Evolutionary conservation across 2,797 vertebrate genomes (phyloP), one percentile per base, ranked within the genome.

Genomic region (Enoplosus armatus): DNA sequence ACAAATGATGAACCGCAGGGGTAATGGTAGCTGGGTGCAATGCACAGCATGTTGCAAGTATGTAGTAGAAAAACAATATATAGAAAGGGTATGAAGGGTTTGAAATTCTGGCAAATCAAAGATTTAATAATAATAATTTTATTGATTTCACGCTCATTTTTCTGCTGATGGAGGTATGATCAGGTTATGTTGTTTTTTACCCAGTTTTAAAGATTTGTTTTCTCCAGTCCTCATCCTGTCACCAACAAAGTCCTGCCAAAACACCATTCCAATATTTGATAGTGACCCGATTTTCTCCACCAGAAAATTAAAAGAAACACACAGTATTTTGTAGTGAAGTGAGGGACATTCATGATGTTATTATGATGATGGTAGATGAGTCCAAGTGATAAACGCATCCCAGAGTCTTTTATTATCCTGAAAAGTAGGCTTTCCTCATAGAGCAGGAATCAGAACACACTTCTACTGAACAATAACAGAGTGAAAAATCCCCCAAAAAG

Each of bases 371-470:
- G 80, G 77, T 89, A 87, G 86, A 83, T 72, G 66, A 85, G 81
- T 90, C 54, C 72, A 82, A 84, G 80, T 79, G 75, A 88, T 84
- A 79, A 90, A 90, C 53, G 31, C 82, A 93, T 85, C 78, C 79
- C 69, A 77, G 71, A 92, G 62, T 84, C 79, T 89, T 90, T 86
- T 83, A 87, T 83, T 87, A 89, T 86, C 75, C 84, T 86, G 71
- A 89, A 60, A 82, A 84, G 69, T 83, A 91, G 89, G 82, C 85
- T 88, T 90, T 91, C 56, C 84, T 90, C 76, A 82, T 85, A 87
- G 84, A 91, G 86, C 87, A 87, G 89, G 90, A 90, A 88, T 93
- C 84, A 82, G 85, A 91, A 75, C 78, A 89, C 76, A 86, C 82
- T 77, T 88, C 84, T 79, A 75, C 84, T 84, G 78, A 91, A 85